Evolutionary conservation across 2,888 invertebrate genomes (phyloP).

Genomic region (Platycheirus albimanus): DNA sequence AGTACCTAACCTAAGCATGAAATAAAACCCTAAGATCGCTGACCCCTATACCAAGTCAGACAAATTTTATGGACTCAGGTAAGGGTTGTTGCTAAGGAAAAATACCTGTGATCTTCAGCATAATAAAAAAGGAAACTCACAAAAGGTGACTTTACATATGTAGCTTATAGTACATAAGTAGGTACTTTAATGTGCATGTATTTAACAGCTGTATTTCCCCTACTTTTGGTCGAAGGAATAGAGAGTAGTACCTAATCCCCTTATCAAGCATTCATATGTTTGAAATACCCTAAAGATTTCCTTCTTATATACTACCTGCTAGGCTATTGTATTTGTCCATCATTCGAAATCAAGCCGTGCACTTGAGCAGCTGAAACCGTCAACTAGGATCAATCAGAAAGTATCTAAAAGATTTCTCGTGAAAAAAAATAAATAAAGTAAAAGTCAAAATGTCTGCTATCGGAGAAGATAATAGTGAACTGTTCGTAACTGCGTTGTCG

Average conservation of each 20-base stretch:
- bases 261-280: constrained; percentile 1
- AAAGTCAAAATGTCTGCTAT: constrained; percentile 37
- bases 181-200: background rate
- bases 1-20: too few relatives aligned
- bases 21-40: too few relatives aligned
- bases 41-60: too few relatives aligned
- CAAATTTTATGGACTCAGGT: background rate
- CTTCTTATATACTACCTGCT: constrained; percentile 41
- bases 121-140: too few relatives aligned
- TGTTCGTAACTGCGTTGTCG: constrained; percentile 51
- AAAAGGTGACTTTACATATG: background rate
- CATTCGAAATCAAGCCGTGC: constrained; percentile 47
- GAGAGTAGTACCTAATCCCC: constrained; percentile 14
- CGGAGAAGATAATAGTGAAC: constrained; percentile 35
- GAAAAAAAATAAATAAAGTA: background rate
- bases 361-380: constrained; percentile 34
- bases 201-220: constrained; percentile 15
- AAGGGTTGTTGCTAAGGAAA: background rate
- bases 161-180: too few relatives aligned
- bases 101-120: background rate
- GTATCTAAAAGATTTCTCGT: background rate
- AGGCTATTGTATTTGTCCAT: background rate
- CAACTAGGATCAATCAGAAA: constrained; percentile 25
- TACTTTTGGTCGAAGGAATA: constrained; percentile 1
- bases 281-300: background rate